A percentile compares a stretch with the other conserved stretches of the same genome.
phyloP scores from a whole-genome alignment of 2,888 invertebrate species.

The Allophyes oxyacanthae region DNA sequence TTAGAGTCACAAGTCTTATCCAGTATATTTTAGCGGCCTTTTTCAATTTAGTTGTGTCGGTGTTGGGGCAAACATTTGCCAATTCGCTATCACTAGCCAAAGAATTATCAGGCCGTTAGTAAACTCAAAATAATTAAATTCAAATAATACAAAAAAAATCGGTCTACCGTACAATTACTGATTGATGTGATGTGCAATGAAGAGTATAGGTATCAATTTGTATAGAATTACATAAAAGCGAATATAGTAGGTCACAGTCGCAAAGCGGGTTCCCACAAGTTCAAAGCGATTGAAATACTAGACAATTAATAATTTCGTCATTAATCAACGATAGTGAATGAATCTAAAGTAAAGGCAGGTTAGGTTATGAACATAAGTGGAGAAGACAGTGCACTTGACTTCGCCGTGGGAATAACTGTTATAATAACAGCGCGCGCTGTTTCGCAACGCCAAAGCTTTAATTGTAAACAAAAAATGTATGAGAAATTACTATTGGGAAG shows the following conservation, averaged over 20 bases:
- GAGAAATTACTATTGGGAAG: constrained; percentile 24
- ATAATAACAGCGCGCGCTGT: constrained; percentile 46
- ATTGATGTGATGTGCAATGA: too few species aligned
- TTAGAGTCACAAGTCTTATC: too few species aligned
- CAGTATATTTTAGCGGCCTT: too few species aligned
- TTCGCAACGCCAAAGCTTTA: constrained; percentile 40
- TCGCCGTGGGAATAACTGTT: constrained; percentile 58
- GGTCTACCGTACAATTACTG: too few species aligned
- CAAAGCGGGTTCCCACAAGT: constrained; percentile 46
- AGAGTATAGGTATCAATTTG: neutral
- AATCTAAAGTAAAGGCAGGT: constrained; percentile 26
- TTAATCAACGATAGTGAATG: constrained; percentile 35
- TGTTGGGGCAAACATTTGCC: too few species aligned
- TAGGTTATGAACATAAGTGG: constrained; percentile 32
- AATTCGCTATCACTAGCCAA: too few species aligned
- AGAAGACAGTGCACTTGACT: constrained; percentile 48
- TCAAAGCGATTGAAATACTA: constrained; percentile 30
- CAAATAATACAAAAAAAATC: too few species aligned
- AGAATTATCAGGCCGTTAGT: too few species aligned
- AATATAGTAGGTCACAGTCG: constrained; percentile 22
- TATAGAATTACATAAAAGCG: constrained; percentile 21
- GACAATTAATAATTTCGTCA: constrained; percentile 44
- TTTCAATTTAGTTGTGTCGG: too few species aligned
- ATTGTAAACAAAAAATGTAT: constrained; percentile 40
- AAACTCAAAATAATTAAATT: constrained; percentile 6